phyloP scores from a whole-genome alignment of 2,888 invertebrate genomes.

The Lapara coniferarum region DNA sequence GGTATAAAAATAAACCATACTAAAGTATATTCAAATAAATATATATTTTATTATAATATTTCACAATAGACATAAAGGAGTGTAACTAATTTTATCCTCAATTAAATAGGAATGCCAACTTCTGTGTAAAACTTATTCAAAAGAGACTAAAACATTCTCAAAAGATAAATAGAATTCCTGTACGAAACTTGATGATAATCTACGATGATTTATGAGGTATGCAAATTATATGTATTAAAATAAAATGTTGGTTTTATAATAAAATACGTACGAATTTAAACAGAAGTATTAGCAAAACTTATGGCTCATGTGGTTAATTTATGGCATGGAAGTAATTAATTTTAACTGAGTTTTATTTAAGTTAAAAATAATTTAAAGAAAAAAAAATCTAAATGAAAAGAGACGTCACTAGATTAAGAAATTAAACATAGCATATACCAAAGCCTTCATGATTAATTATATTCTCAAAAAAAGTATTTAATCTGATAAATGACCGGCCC shows the following conservation, averaged over 20 bases:
- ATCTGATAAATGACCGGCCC: constrained; percentile 47
- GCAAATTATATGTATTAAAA: constrained; percentile 19
- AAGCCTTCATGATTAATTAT: constrained; percentile 17
- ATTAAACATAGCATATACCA: neutral
- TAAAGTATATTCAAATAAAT: neutral
- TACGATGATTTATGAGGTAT: constrained; percentile 22
- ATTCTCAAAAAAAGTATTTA: constrained; percentile 21
- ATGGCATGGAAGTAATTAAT: neutral
- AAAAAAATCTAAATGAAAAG: neutral
- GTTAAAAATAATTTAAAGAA: neutral
- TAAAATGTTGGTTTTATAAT: constrained; percentile 9
- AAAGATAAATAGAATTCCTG: constrained; percentile 14
- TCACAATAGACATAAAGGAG: neutral
- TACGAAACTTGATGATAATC: constrained; percentile 17
- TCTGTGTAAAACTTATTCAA: constrained; percentile 2
- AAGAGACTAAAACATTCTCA: neutral
- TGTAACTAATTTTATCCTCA: constrained; percentile 2
- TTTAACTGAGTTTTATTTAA: neutral
- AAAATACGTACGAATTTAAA: neutral
- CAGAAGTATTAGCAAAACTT: neutral
- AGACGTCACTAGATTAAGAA: constrained; percentile 2
- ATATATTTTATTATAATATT: neutral
- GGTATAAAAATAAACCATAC: neutral
- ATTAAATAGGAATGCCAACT: constrained; percentile 14
- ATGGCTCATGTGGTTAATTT: neutral